A percentile compares a stretch with the other conserved stretches of the same genome.
These are phyloP conservation scores for Heliothis virescens DNA, from an alignment of 1,140 invertebrate genomes.

Conservation along the genomic window DNA sequence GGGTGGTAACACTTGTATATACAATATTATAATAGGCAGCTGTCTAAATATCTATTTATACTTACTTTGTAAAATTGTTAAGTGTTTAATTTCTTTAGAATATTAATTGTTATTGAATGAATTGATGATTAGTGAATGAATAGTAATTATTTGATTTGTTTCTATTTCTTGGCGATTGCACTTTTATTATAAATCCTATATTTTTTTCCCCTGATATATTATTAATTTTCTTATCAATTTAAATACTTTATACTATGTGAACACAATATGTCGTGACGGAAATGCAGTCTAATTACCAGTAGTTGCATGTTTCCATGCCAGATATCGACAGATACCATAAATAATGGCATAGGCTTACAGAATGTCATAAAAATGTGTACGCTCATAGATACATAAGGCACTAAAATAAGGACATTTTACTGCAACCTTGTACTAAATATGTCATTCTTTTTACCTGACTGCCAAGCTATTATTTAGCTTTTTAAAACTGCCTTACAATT, in stretches of 20 bases:
- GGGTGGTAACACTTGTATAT: neutral
- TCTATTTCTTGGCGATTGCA: neutral
- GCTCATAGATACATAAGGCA: neutral
- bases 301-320: slow-evolving; percentile 11
- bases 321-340: slow-evolving; percentile 3
- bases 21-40: neutral
- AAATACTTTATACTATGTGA: too few relatives aligned
- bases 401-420: neutral
- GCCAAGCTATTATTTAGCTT: too few relatives aligned
- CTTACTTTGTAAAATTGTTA: slow-evolving; percentile 2
- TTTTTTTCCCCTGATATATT: too few relatives aligned
- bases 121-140: neutral
- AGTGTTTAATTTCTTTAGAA: neutral
- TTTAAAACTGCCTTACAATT: too few relatives aligned
- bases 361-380: slow-evolving; percentile 5
- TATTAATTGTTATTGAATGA: neutral
- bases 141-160: neutral
- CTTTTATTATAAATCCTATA: neutral
- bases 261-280: slow-evolving; percentile 2
- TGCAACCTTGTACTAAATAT: neutral
- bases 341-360: neutral
- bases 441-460: too few relatives aligned
- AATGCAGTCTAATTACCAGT: slow-evolving; percentile 15
- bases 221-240: neutral
- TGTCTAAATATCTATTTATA: slow-evolving; percentile 10